Base-by-base conservation (phyloP, 2,888 invertebrate genomes). In the Eupithecia vulgata region DNA sequence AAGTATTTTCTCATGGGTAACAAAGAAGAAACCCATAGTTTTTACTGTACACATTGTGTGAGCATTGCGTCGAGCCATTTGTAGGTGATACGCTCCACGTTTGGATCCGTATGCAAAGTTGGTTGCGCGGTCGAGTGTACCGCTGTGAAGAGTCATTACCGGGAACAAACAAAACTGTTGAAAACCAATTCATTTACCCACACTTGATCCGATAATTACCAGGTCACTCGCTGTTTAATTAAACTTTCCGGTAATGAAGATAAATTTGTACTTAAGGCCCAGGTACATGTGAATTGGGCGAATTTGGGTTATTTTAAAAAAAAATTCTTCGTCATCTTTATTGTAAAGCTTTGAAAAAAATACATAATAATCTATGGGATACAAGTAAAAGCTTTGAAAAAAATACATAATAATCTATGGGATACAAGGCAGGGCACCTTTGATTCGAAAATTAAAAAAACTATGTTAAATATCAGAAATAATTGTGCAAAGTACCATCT, bases 171-270 rank as follows among this genome's bases (percentile, higher is more conserved):
- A 85, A 79, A 80, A 84, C 82, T 82, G 81, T 81, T 81, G 81
- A 83, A 84, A 85, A 81, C 83, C 85, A 85, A 85, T 87, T 86
- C 85, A 88, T 88, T 88, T 85, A 84, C 48, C 85, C 81, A 78
- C 83, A 82, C 83, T 85, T 82, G 81, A 83, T 84, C 80, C 83
- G 80, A 82, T 85, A 84, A 81, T 81, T 81, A 84, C 83, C 82
- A 81, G 83, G 79, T 61, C 30, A 6, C 17, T 37, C n/a, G 34
- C n/a, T 77, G 79, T 78, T 81, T 79, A 78, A 80, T 84, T 84
- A 81, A 79, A 80, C 73, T 71, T 73, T 65, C n/a, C 64, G 68
- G 65, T 70, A 61, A 8, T 52, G 21, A 10, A 17, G 30, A 34
- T 34, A 34, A 7, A 8, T 17, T 61, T 30, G 30, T 30, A 13